Evolutionary conservation across 2,888 invertebrate species (phyloP), one percentile per base, ranked within the genome.

Genomic region (Pecten maximus): DNA sequence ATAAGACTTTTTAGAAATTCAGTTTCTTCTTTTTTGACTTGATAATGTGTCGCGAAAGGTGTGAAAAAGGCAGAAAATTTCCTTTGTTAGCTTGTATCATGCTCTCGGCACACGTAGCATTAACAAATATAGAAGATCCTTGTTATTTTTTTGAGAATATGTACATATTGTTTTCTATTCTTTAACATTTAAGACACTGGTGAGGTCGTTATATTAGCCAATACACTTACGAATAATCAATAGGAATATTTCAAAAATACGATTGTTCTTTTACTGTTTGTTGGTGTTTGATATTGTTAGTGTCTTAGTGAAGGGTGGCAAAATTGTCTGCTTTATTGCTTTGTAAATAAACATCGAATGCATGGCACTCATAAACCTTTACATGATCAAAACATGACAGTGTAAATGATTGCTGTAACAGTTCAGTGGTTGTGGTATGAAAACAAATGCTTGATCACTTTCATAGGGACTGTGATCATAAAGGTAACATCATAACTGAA

Each of bases 261-360:
- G 4, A 0, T 74, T 74, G 74, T 74, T 15, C 35, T 35, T 28
- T 35, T 28, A 28, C 4, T 0, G 12, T 74, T 35, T 0, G 28
- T 28, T 74, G 6, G 74, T 74, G 74, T 74, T 74, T 74, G 74
- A 74, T 74, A 6, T 74, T 74, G 74, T 74, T 10, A 74, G 28
- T 35, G 28, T 60, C n/a, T 16, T n/a, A 23, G 23, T 60, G 16
- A 60, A 60, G n/a, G 60, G 44, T 60, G 16, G 60, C 60, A n/a
- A n/a, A 44, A 10, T 23, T 23, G 6, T 60, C 60, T n/a, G 44
- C 44, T 60, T 74, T 6, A 74, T 74, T 74, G 74, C 28, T 74
- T 35, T 74, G 74, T 74, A 74, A 74, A 74, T 74, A 74, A 10
- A 74, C 74, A 74, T 35, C 35, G 74, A 74, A 74, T 35, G 35